Conservation (phyloP, 2,113 vertebrate species). For the Pseudorhombus dupliciocellatus region DNA sequence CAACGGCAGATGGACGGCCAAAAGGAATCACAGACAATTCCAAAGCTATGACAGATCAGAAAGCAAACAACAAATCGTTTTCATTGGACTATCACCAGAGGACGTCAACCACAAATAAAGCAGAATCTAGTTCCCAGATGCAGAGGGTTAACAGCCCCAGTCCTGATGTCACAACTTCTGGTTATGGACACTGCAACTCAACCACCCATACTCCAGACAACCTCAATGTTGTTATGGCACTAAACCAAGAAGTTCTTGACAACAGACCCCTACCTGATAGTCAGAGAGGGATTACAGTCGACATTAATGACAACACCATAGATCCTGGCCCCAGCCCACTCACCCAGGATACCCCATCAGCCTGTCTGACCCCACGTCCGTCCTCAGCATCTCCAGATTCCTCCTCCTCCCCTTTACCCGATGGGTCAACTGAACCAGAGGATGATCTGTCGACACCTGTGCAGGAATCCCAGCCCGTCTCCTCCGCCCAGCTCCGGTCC, state of each 20-base stretch:
- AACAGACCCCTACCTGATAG: constrained; percentile 57
- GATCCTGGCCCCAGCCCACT: constrained; percentile 22
- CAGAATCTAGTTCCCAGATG: constrained; percentile 24
- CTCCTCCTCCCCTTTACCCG: constrained; percentile 40
- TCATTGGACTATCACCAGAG: constrained; percentile 21
- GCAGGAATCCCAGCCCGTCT: constrained; percentile 78
- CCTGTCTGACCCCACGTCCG: constrained; percentile 20
- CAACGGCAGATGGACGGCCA: constrained; percentile 41
- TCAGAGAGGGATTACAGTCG: constrained; percentile 60
- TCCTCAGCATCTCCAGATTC: constrained; percentile 44
- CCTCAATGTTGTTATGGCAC: constrained; percentile 36
- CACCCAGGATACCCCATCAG: constrained; percentile 25
- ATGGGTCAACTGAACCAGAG: constrained; percentile 49
- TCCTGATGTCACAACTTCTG: constrained; percentile 30
- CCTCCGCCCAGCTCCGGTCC: constrained; percentile 46
- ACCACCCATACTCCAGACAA: constrained; percentile 29
- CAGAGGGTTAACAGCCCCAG: constrained; percentile 8
- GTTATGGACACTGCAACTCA: constrained; percentile 34
- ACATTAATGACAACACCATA: constrained; percentile 78
- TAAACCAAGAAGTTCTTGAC: constrained; percentile 60
- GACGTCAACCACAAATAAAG: constrained; percentile 25
- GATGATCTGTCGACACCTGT: constrained; percentile 76
- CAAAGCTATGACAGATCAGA: constrained; percentile 24
- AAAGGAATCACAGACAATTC: constrained; percentile 27
- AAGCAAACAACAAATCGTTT: constrained; percentile 33